These are phyloP conservation scores for Oeneis ivallda DNA, from an alignment of 2,888 invertebrate genomes.

Conservation along the genomic window DNA sequence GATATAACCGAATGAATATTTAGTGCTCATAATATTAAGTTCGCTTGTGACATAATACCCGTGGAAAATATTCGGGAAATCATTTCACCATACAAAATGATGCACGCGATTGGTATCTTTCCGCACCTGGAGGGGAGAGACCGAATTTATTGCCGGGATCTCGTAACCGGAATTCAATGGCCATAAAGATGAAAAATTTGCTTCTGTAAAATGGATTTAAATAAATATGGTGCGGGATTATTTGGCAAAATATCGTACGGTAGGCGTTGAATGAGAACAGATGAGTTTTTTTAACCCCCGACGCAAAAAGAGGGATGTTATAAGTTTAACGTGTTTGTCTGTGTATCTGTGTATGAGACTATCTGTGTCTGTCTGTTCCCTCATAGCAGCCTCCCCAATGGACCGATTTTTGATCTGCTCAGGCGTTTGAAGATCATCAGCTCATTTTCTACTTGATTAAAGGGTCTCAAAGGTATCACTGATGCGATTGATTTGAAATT, in stretches of 20 bases:
- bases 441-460: too few relatives aligned
- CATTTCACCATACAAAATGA: conserved; percentile 30
- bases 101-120: conserved; percentile 32
- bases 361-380: too few relatives aligned
- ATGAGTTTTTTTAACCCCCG: not conserved
- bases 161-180: conserved; percentile 39
- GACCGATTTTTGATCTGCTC: too few relatives aligned
- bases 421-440: too few relatives aligned
- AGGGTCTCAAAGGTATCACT: too few relatives aligned
- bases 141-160: conserved; percentile 36
- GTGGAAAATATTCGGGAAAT: conserved; percentile 23
- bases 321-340: too few relatives aligned
- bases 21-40: not conserved
- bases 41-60: not conserved
- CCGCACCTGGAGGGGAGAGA: conserved; percentile 36
- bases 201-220: conserved; percentile 36
- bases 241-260: conserved; percentile 13
- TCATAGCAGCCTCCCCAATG: too few relatives aligned
- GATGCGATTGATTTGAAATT: too few relatives aligned
- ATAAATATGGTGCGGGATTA: conserved; percentile 23
- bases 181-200: conserved; percentile 39
- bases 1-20: not conserved
- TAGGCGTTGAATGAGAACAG: not conserved
- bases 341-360: too few relatives aligned
- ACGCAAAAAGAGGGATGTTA: too few relatives aligned